These are phyloP conservation scores for Lepidurus packardi DNA, from an alignment of 1,140 invertebrate species.

Conservation along the genomic window DNA sequence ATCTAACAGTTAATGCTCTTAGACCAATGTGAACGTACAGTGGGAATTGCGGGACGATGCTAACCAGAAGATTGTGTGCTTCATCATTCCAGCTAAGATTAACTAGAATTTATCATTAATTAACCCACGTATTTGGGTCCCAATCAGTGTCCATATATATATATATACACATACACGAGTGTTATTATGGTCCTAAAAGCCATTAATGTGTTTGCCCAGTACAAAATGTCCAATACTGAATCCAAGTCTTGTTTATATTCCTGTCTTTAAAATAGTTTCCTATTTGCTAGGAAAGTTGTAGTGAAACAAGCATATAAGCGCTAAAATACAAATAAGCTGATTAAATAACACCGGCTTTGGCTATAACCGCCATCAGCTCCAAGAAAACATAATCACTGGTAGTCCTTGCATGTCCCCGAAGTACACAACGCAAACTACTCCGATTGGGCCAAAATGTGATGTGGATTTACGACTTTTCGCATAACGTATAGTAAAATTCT, in stretches of 20 bases:
- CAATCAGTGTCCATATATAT: not conserved
- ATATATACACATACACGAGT: not conserved
- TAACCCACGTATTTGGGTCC: not conserved
- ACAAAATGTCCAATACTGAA: not conserved
- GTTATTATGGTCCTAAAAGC: not conserved
- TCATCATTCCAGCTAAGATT: slow-evolving; percentile 26
- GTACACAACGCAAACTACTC: not conserved
- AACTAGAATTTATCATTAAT: not conserved
- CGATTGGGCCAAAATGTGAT: not conserved
- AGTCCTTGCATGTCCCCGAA: too few species aligned
- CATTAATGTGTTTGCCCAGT: not conserved
- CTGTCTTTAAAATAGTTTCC: not conserved
- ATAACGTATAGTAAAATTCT: not conserved
- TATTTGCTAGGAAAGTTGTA: not conserved
- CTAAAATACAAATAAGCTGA: not conserved
- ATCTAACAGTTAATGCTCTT: not conserved
- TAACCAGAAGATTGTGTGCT: slow-evolving; percentile 29
- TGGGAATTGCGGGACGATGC: slow-evolving; percentile 25
- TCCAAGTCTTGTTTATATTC: not conserved
- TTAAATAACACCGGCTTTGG: not conserved
- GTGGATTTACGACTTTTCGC: not conserved
- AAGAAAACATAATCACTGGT: not conserved
- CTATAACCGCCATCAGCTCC: not conserved
- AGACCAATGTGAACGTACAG: slow-evolving; percentile 27
- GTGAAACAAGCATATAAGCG: not conserved